Evolutionary conservation across 2,113 vertebrate species (phyloP), one percentile per base, ranked within the genome.

Genomic region (Otus sunia): DNA sequence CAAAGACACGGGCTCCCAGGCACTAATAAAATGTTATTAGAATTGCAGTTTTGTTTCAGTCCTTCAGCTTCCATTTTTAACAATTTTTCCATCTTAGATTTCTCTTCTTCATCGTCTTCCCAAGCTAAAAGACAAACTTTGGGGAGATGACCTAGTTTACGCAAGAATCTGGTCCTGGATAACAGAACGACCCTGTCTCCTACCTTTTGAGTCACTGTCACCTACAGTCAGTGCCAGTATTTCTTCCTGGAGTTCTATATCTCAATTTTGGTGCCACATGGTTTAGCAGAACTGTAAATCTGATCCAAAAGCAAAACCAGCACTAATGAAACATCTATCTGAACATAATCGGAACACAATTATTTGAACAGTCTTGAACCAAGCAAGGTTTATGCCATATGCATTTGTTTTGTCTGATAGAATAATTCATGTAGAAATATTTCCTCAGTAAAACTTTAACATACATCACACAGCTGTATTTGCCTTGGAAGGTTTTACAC

Each of bases 1-100:
- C 89, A 95, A 96, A 97, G 73, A 76, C 79, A 95, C 0, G 8
- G 94, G 95, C 88, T 98, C 95, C 86, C 82, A 97, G 97, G 96
- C 94, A 25, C 71, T 81, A 94, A 90, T 94, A 96, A 94, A 98
- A 96, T 91, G 77, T 96, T 97, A 96, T 96, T 79, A 91, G 85
- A 90, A 97, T 29, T 45, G 37, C 55, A 92, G 79, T 83, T 95
- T 96, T 81, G 53, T 69, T 94, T 93, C 84, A 62, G 66, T 52
- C 47, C 55, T 96, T 96, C 69, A 66, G 72, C 79, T 95, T 97
- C 91, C 86, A 93, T 77, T 96, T 97, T 95, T 92, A 94, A 95
- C 68, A 72, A 86, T 69, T 90, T 94, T 94, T 84, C 41, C 66
- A 63, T 77, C 67, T 84, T 67, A 64, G 39, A 84, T 45, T 89